phyloP scores from a whole-genome alignment of 2,888 invertebrate species.

The Drosophila prostipennis region DNA sequence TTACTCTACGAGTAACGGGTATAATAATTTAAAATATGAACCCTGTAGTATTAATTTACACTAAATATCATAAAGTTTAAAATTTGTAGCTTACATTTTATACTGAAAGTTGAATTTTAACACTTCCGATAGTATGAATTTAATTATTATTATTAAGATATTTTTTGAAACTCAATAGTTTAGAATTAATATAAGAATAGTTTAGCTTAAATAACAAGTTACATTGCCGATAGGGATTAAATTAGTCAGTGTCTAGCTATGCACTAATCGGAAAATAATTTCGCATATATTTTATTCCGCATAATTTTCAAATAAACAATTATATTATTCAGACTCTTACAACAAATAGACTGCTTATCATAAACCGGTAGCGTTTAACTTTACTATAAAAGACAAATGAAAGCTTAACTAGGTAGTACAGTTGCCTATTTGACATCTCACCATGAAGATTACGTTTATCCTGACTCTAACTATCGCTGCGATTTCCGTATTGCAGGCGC shows the following conservation, averaged over 20 bases:
- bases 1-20: too few relatives aligned
- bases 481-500: not conserved
- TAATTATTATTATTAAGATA: too few relatives aligned
- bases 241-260: conserved; percentile 6
- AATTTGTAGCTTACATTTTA: too few relatives aligned
- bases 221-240: not conserved
- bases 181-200: too few relatives aligned
- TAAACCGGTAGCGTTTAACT: conserved; percentile 10
- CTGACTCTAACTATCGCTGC: conserved; percentile 3
- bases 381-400: conserved; percentile 15
- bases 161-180: too few relatives aligned
- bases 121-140: too few relatives aligned
- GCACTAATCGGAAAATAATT: not conserved
- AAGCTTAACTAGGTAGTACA: not conserved
- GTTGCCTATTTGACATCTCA: not conserved
- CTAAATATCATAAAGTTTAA: too few relatives aligned
- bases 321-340: not conserved
- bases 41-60: too few relatives aligned
- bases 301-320: conserved; percentile 1
- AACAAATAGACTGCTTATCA: not conserved
- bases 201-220: too few relatives aligned
- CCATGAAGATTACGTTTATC: conserved; percentile 14
- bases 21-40: too few relatives aligned
- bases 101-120: too few relatives aligned
- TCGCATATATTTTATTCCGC: conserved; percentile 3